A percentile compares a stretch with the other conserved stretches of the same genome.
Evolutionary conservation across 92 coral and sea anemone genomes (phyloP).

Genomic region (Isaurus tuberculatus): DNA sequence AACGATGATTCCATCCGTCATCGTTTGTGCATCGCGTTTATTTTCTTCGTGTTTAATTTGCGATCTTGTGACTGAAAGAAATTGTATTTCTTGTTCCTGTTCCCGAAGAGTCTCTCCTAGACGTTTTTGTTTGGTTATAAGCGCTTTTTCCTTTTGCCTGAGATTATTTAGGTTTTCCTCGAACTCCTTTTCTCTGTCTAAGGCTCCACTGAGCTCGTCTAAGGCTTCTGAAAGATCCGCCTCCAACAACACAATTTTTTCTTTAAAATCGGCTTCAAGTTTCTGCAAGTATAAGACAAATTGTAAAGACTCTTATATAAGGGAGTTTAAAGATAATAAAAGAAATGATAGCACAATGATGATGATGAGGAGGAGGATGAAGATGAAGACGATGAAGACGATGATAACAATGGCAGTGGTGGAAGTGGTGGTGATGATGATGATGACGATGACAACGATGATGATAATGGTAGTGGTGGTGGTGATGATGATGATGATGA

Average conservation of each 20-base stretch:
- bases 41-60: constrained; percentile 46
- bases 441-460: not conserved
- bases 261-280: constrained; percentile 81
- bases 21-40: constrained; percentile 66
- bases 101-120: constrained; percentile 87
- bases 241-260: constrained; percentile 79
- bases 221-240: constrained; percentile 93
- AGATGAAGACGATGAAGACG: no score
- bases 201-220: constrained; percentile 93
- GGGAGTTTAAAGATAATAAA: no score
- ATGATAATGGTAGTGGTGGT: not conserved
- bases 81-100: constrained; percentile 93
- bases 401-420: no score
- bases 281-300: constrained; percentile 58
- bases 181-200: constrained; percentile 92
- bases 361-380: no score
- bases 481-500: not conserved
- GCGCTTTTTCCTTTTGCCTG: constrained; percentile 81
- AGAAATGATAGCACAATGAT: no score
- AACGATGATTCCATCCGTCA: constrained; percentile 72
- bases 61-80: constrained; percentile 62
- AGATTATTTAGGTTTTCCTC: constrained; percentile 77
- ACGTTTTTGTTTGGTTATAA: constrained; percentile 82
- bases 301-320: no score
- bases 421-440: not conserved